Evolutionary conservation across 2,888 invertebrate genomes (phyloP), one percentile per base, ranked within the genome.

Genomic region (Epiblema foenella): DNA sequence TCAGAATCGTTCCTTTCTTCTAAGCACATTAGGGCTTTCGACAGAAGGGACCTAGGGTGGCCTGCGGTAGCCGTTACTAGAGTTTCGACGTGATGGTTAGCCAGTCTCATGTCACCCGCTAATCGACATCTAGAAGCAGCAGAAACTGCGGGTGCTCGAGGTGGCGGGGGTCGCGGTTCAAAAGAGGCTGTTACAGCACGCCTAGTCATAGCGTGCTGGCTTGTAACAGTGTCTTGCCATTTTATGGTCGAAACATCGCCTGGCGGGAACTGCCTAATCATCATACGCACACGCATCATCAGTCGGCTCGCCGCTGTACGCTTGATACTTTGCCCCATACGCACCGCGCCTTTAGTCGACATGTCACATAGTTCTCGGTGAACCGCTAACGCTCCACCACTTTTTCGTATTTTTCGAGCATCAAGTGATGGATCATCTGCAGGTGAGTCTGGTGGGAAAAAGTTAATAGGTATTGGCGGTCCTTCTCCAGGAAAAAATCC

Each of bases 121-220:
- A 86, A 79, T 17, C 87, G 83, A 73, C 85, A 81, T 76, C 90
- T 83, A 1, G 89, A 81, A 7, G 87, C 85, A 52, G 90, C 85
- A n/a, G 77, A 69, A 4, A 77, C 81, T 8, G 82, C 67, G 0
- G 88, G 78, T 29, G 74, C 51, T 9, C 83, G 85, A 17, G 72
- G 74, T 10, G 77, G 79, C 10, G 89, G 89, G 20, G 89, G 84
- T 73, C 88, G 90, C 0, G 93, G 91, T 67, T 85, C 87, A 79
- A 93, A 93, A 0, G 93, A 93, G 54, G 90, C 83, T 15, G 88
- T 86, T 1, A 93, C 91, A 12, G 93, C 92, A 15, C 88, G 86
- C 71, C 91, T 84, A 68, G 85, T 77, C 9, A 92, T 88, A 39
- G 87, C 83, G 73, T 93, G 93, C 77, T 93, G 93, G 11, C 85